phyloP scores from a whole-genome alignment of 2,888 invertebrate genomes.

The Cepaea hortensis region DNA sequence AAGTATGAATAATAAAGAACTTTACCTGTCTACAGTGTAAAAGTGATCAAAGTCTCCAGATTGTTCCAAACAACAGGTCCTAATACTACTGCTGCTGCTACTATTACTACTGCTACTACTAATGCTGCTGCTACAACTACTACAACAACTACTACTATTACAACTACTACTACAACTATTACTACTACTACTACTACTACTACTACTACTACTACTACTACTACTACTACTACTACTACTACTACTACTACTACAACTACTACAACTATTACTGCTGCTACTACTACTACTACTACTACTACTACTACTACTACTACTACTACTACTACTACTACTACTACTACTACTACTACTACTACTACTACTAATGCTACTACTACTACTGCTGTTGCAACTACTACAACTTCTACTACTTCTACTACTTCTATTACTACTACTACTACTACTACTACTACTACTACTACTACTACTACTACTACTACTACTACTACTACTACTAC shows the following conservation, averaged over 20 bases:
- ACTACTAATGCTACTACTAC: constrained; percentile 10
- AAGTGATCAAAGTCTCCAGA: no score
- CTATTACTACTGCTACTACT: neutral
- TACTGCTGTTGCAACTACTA: neutral
- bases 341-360: constrained; percentile 1
- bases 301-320: neutral
- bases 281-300: neutral
- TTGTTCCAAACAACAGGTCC: neutral
- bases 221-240: neutral
- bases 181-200: neutral
- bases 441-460: neutral
- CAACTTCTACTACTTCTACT: constrained; percentile 27
- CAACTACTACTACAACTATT: neutral
- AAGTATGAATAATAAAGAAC: no score
- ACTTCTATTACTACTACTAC: neutral
- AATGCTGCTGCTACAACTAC: neutral
- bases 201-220: neutral
- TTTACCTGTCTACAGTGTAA: no score
- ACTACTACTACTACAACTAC: neutral
- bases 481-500: neutral
- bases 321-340: constrained; percentile 12
- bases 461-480: neutral
- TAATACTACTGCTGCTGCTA: no score
- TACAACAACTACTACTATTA: neutral
- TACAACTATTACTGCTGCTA: neutral